These are phyloP conservation scores for Sarcophaga subvicina DNA, from an alignment of 2,888 invertebrate genomes.

Conservation along the genomic window DNA sequence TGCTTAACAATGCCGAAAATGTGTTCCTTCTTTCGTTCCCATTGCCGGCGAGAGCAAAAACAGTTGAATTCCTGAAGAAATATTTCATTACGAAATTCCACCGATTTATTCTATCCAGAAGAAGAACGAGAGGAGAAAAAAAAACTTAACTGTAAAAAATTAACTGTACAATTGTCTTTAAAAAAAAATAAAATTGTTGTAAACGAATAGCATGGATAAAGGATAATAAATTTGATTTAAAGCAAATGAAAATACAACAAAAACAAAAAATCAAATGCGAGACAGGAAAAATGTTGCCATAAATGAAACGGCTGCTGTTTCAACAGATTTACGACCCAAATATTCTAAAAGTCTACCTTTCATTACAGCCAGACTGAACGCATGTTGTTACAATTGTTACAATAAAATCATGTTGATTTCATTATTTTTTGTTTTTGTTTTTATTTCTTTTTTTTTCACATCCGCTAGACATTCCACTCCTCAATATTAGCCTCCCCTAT, in stretches of 20 bases:
- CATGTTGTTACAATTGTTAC: no score
- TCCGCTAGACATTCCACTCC: not conserved
- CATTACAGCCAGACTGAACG: no score
- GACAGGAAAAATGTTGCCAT: no score
- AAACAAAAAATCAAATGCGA: not conserved
- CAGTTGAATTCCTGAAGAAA: not conserved
- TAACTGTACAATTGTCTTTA: constrained; percentile 52
- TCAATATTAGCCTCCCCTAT: no score
- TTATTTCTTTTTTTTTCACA: not conserved
- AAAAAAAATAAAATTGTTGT: constrained; percentile 50
- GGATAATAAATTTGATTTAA: constrained; percentile 53
- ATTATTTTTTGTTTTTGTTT: not conserved
- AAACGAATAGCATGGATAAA: constrained; percentile 28
- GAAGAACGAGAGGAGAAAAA: constrained; percentile 1
- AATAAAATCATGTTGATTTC: no score
- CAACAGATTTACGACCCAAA: no score
- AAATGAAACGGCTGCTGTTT: no score
- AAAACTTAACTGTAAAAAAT: constrained; percentile 24
- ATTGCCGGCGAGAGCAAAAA: not conserved
- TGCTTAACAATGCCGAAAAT: not conserved
- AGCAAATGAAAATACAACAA: not conserved
- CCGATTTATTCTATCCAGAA: not conserved
- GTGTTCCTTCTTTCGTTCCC: not conserved
- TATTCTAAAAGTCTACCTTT: no score
- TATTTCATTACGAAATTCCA: constrained; percentile 14